Evolutionary conservation across 2,888 invertebrate genomes (phyloP).

Genomic region (Caenorhabditis sp.): DNA sequence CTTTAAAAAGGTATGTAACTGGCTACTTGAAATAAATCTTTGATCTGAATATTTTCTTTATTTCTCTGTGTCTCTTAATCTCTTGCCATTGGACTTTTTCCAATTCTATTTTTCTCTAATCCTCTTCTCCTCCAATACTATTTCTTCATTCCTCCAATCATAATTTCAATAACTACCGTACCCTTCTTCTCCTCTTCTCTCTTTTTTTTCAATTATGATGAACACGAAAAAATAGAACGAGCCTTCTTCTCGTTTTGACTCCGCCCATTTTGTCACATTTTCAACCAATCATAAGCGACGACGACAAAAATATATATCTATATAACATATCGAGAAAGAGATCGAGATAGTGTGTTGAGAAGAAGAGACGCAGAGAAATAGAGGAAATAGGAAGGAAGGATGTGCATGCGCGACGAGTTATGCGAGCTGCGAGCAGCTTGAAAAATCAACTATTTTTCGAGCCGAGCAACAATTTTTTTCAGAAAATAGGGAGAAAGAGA

Average conservation of each 20-base stretch:
- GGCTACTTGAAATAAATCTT: too few species aligned
- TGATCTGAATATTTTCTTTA: too few species aligned
- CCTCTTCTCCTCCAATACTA: not conserved
- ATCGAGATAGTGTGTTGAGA: constrained; percentile 9
- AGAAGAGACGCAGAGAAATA: constrained; percentile 2
- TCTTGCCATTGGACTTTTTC: not conserved
- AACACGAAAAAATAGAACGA: not conserved
- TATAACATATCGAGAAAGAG: constrained; percentile 13
- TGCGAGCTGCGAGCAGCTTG: not conserved
- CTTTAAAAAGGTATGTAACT: too few species aligned
- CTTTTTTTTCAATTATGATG: constrained; percentile 4
- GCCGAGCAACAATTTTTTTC: not conserved
- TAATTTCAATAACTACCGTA: constrained; percentile 19
- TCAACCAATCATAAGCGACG: constrained; percentile 41
- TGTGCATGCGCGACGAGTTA: constrained; percentile 1
- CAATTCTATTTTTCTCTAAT: constrained; percentile 1
- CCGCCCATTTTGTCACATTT: constrained; percentile 34
- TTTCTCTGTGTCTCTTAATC: too few species aligned
- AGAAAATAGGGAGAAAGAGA: not conserved
- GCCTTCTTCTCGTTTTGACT: not conserved
- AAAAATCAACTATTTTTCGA: not conserved
- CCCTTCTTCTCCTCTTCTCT: constrained; percentile 8
- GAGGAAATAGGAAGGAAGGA: not conserved
- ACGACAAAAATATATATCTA: constrained; percentile 2
- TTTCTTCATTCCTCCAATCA: constrained; percentile 2